Percentiles rank a stretch among this genome's conserved stretches.
Conservation (phyloP, 2,797 vertebrate species). For the Synanceia verrucosa region DNA sequence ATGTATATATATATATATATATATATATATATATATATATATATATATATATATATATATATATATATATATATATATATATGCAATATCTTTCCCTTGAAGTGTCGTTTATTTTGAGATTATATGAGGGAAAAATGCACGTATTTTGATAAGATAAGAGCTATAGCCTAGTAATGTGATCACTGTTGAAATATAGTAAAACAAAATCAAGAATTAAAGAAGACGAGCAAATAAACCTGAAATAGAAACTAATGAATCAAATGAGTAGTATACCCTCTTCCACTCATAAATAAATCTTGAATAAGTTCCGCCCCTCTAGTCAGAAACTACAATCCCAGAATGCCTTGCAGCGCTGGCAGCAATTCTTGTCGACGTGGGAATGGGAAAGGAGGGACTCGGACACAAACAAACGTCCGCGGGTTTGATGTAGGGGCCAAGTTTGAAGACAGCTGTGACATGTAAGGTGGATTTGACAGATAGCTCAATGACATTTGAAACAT, state of each 20-base stretch:
- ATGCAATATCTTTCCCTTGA: background rate
- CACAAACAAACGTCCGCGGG: constrained; percentile 79
- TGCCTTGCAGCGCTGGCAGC: constrained; percentile 61
- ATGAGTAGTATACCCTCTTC: background rate
- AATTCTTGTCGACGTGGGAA: constrained; percentile 86
- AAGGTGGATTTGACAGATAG: constrained; percentile 40
- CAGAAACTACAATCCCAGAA: constrained; percentile 87
- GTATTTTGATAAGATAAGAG: no score
- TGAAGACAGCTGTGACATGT: constrained; percentile 72
- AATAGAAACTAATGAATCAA: background rate
- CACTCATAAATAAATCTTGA: background rate
- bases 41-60: no score
- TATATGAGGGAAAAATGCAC: background rate
- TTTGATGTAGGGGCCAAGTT: constrained; percentile 62
- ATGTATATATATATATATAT: no score
- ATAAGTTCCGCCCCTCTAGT: constrained; percentile 11
- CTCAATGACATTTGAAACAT: constrained; percentile 76
- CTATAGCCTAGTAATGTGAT: no score
- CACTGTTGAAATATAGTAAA: no score
- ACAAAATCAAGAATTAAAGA: background rate
- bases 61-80: no score
- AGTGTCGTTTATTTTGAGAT: background rate
- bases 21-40: no score
- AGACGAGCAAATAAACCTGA: background rate
- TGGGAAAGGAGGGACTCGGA: constrained; percentile 77